Evolutionary conservation across 1,140 invertebrate genomes (phyloP).

Genomic region (Metopolophium dirhodum): DNA sequence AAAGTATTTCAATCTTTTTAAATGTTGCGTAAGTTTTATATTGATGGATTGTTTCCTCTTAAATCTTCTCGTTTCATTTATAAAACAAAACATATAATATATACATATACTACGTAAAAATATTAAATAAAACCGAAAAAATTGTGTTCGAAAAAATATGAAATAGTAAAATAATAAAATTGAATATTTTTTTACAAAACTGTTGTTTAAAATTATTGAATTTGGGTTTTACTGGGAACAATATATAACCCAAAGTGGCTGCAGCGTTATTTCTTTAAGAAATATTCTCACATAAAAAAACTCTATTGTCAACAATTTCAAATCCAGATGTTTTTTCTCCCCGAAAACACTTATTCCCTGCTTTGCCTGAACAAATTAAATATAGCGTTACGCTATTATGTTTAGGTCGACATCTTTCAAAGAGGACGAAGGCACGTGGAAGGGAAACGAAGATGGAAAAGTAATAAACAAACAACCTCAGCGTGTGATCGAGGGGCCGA

Average conservation of each 20-base stretch:
- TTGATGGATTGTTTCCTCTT: not conserved
- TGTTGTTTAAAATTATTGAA: not conserved
- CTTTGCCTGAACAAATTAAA: not conserved
- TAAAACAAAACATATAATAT: not conserved
- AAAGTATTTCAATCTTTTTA: not conserved
- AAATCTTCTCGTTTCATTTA: not conserved
- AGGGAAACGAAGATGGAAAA: conserved; percentile 96
- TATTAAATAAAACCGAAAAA: not conserved
- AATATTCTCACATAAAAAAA: not conserved
- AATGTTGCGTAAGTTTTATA: not conserved
- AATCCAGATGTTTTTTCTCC: not conserved
- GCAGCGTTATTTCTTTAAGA: not conserved
- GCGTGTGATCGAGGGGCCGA: conserved; percentile 92
- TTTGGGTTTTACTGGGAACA: not conserved
- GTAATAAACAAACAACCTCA: conserved; percentile 97
- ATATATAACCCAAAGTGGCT: not conserved
- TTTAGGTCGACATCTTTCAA: conserved; percentile 87
- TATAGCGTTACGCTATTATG: conserved; percentile 44
- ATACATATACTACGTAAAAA: not conserved
- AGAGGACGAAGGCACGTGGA: conserved; percentile 97
- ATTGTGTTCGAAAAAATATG: not conserved
- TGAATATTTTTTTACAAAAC: not conserved
- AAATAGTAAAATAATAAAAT: not conserved
- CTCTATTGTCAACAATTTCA: conserved; percentile 25
- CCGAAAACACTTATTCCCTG: not conserved